These are phyloP conservation scores for Drosophila rellima DNA, from an alignment of 2,888 invertebrate species.

Conservation along the genomic window DNA sequence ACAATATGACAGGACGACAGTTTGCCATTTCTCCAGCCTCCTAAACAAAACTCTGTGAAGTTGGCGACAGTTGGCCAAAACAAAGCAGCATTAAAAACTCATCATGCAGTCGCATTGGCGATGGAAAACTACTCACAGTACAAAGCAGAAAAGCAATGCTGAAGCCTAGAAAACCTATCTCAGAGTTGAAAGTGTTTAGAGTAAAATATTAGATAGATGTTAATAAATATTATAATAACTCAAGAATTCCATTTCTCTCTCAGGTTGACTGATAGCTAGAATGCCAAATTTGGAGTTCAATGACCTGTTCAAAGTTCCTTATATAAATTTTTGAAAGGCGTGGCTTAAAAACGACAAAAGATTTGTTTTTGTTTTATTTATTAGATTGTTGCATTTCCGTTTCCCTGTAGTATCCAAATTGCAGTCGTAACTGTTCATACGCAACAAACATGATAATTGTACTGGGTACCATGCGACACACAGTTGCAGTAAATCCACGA, in stretches of 20 bases:
- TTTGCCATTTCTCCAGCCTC: slow-evolving; percentile 3
- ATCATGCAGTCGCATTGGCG: slow-evolving; percentile 50
- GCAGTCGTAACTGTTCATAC: slow-evolving; percentile 52
- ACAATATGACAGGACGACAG: slow-evolving; percentile 19
- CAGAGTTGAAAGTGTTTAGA: not conserved
- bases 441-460: slow-evolving; percentile 50
- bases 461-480: slow-evolving; percentile 49
- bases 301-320: not conserved
- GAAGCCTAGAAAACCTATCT: slow-evolving; percentile 4
- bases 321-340: too few relatives aligned
- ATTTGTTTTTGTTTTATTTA: not conserved
- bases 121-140: slow-evolving; percentile 9
- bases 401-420: slow-evolving; percentile 44
- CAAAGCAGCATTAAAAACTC: slow-evolving; percentile 70
- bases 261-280: not conserved
- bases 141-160: slow-evolving; percentile 2
- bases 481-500: slow-evolving; percentile 48
- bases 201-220: not conserved
- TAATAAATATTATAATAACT: too few relatives aligned
- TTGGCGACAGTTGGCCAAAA: slow-evolving; percentile 45
- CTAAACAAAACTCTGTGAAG: slow-evolving; percentile 42
- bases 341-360: too few relatives aligned
- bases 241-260: too few relatives aligned
- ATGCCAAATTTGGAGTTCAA: not conserved
- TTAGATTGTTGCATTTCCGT: not conserved